These are phyloP conservation scores for Plutella xylostella DNA, from an alignment of 2,888 invertebrate genomes.

Conservation along the genomic window DNA sequence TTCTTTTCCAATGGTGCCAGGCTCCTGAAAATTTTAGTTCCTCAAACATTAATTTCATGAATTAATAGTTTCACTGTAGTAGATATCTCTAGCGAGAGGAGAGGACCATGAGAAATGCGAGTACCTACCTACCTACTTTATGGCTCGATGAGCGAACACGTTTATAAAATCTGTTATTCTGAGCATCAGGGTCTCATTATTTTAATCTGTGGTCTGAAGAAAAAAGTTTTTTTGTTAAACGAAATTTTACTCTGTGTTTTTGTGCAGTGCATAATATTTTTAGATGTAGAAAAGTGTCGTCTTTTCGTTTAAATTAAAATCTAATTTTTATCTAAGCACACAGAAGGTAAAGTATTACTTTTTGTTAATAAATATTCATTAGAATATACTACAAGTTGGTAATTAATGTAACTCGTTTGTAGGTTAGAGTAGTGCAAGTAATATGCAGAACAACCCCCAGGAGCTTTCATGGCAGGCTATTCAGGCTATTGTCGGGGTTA, in stretches of 20 bases:
- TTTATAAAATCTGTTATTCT: too few relatives aligned
- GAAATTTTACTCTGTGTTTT: not conserved
- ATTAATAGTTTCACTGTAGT: too few relatives aligned
- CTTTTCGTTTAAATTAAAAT: not conserved
- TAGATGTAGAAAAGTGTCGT: conserved; percentile 63
- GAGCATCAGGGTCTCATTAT: too few relatives aligned
- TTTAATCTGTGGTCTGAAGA: too few relatives aligned
- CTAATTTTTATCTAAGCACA: conserved; percentile 42
- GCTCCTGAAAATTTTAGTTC: too few relatives aligned
- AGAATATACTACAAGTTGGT: conserved; percentile 27
- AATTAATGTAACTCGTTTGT: conserved; percentile 62
- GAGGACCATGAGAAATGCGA: too few relatives aligned
- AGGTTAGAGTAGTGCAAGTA: conserved; percentile 70
- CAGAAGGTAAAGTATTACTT: conserved; percentile 46
- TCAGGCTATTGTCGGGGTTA: conserved; percentile 68
- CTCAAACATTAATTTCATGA: too few relatives aligned
- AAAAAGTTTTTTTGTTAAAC: too few relatives aligned
- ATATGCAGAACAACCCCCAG: conserved; percentile 72
- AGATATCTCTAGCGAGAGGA: too few relatives aligned
- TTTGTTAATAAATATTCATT: conserved; percentile 19
- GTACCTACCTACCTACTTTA: too few relatives aligned
- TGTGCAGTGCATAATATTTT: conserved; percentile 62
- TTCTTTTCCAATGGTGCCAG: too few relatives aligned
- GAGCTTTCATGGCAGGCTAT: conserved; percentile 72
- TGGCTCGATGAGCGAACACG: too few relatives aligned